Conservation (phyloP, 2,888 invertebrate species). For the Papilio gigon region DNA sequence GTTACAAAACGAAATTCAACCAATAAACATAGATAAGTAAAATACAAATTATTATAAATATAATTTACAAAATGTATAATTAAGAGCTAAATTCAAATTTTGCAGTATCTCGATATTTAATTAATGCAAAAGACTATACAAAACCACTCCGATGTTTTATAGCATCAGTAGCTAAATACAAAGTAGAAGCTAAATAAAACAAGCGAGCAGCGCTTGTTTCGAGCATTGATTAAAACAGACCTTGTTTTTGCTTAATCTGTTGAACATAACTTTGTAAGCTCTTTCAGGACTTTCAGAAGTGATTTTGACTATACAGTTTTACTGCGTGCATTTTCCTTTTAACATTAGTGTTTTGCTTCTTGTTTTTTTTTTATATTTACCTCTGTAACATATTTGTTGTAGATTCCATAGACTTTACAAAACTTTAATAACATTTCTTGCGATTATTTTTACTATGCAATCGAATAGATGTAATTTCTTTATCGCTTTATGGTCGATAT, state of each 20-base stretch:
- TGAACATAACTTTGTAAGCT: conserved; percentile 42
- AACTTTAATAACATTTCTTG: no score
- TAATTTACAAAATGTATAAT: neutral
- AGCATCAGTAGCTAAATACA: conserved; percentile 28
- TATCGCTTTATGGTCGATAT: no score
- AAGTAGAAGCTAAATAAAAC: conserved; percentile 39
- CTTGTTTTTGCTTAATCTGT: conserved; percentile 41
- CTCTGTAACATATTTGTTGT: neutral
- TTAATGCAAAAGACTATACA: conserved; percentile 3
- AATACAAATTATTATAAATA: neutral
- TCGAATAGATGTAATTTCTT: no score
- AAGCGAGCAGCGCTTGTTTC: conserved; percentile 28
- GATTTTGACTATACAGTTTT: conserved; percentile 38
- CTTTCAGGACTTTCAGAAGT: conserved; percentile 24
- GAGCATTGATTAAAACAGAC: conserved; percentile 40
- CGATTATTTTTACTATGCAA: no score
- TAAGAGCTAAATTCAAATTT: neutral
- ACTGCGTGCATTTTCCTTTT: conserved; percentile 29
- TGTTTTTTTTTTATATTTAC: neutral
- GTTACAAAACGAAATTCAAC: neutral
- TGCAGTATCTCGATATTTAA: neutral
- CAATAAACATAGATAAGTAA: neutral
- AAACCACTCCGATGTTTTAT: conserved; percentile 13
- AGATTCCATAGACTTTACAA: no score
- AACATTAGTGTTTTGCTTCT: conserved; percentile 25